Conservation (phyloP, 2,797 vertebrate species). For the Sus cebifrons region DNA sequence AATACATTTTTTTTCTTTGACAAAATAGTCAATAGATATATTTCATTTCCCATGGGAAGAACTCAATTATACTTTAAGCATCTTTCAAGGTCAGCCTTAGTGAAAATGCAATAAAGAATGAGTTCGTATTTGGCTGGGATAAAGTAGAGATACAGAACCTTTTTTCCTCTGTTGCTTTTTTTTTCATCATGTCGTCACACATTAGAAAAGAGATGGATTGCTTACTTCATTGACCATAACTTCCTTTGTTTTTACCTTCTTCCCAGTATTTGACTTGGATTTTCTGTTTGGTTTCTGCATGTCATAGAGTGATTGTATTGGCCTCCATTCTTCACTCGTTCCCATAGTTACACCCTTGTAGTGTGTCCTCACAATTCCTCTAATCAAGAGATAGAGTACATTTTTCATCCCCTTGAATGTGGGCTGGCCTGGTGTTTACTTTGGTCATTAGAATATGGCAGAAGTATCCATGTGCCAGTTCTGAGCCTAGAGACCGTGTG, state of each 20-base stretch:
- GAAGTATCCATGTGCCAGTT: constrained; percentile 12
- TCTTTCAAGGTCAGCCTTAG: constrained; percentile 58
- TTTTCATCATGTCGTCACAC: not conserved
- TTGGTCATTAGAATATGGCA: not conserved
- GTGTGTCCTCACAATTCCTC: constrained; percentile 24
- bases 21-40: constrained; percentile 43
- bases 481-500: not conserved
- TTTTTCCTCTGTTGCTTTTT: constrained; percentile 30
- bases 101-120: constrained; percentile 60
- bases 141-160: not conserved
- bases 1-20: constrained; percentile 71
- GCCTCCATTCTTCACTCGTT: constrained; percentile 28
- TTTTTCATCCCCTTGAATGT: constrained; percentile 18
- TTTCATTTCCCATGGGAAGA: constrained; percentile 66
- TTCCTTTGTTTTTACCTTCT: not conserved
- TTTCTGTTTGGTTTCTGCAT: constrained; percentile 44
- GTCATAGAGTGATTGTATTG: constrained; percentile 15
- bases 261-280: constrained; percentile 42
- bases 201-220: constrained; percentile 4
- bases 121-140: constrained; percentile 42
- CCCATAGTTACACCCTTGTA: not conserved
- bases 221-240: constrained; percentile 33
- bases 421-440: constrained; percentile 17
- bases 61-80: constrained; percentile 37
- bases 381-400: not conserved